phyloP scores from a whole-genome alignment of 2,113 vertebrate genomes.

The Thamnophis sirtalis region DNA sequence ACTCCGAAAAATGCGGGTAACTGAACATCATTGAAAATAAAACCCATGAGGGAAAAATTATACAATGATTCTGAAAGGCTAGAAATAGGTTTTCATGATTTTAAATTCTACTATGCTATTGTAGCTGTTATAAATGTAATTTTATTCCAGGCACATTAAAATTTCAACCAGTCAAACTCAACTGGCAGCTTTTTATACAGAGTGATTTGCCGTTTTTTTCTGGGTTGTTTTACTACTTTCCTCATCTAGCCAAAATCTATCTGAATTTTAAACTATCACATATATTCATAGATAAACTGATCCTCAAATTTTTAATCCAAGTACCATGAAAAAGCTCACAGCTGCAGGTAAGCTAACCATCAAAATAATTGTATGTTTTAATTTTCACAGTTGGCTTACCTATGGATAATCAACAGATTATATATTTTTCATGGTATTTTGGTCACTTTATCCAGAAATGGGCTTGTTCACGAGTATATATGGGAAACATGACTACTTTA shows the following conservation, averaged over 20 bases:
- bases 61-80: neutral
- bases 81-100: neutral
- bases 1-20: too few relatives aligned
- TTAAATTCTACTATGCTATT: neutral
- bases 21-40: constrained; percentile 10
- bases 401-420: neutral
- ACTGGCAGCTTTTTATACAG: neutral
- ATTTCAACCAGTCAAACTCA: neutral
- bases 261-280: neutral
- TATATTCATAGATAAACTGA: neutral
- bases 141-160: neutral
- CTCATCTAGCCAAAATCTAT: neutral
- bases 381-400: neutral
- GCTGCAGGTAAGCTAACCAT: neutral
- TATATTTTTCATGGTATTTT: neutral
- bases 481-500: neutral
- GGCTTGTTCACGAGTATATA: neutral
- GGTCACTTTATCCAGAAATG: neutral
- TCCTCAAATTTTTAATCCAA: neutral
- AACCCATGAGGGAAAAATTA: neutral
- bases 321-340: neutral
- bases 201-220: neutral
- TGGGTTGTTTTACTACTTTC: neutral
- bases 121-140: neutral
- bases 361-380: neutral